Conservation (phyloP, 2,888 invertebrate genomes). For the Ormyrus pomaceus region DNA sequence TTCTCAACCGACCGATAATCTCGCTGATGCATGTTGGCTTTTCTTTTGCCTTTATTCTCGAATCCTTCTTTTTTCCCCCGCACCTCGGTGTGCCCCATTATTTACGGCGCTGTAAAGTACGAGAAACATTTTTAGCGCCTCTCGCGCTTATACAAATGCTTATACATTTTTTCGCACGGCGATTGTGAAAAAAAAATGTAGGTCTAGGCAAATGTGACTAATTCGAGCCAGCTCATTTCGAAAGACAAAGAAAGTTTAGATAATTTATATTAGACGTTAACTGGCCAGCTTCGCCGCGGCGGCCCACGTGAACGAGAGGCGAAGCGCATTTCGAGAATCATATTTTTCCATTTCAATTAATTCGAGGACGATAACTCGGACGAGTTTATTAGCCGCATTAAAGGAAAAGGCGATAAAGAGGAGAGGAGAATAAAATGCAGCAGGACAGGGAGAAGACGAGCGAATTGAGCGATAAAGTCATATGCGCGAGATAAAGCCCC, state of each 20-base stretch:
- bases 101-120: conserved; percentile 4
- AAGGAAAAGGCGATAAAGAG: conserved; percentile 26
- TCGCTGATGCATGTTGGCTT: background rate
- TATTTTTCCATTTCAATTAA: conserved; percentile 40
- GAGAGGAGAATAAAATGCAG: conserved; percentile 2
- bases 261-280: too few species aligned
- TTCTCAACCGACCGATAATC: background rate
- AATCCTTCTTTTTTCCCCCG: background rate
- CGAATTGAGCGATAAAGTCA: conserved; percentile 38
- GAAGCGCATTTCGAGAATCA: background rate
- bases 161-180: too few species aligned
- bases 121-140: background rate
- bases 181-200: too few species aligned
- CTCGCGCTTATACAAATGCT: background rate
- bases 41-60: background rate
- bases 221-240: too few species aligned
- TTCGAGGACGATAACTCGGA: conserved; percentile 30
- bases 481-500: conserved; percentile 13
- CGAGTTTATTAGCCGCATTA: conserved; percentile 39
- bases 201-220: too few species aligned
- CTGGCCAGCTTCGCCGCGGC: too few species aligned
- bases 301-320: too few species aligned
- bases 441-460: background rate
- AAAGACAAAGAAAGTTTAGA: too few species aligned
- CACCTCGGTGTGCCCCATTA: too few species aligned